Evolutionary conservation across 2,113 vertebrate species (phyloP), one percentile per base, ranked within the genome.

Genomic region (Platycercus adscitus): DNA sequence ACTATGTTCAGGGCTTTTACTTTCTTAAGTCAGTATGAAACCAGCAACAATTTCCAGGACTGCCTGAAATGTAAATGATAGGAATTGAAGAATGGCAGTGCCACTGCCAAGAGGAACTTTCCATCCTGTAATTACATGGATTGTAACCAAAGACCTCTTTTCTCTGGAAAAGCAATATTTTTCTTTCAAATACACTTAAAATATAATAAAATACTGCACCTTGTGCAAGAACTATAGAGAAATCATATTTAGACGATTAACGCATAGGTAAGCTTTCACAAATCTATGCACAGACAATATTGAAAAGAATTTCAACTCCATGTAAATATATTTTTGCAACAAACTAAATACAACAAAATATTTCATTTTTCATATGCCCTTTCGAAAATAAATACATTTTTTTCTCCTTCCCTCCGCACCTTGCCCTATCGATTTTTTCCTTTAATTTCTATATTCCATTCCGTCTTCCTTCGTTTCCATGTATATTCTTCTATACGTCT

Each of bases 21-120:
- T 87, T 92, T 84, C 68, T 84, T 79, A 77, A 96, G 50, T 75
- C 87, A 84, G n/a, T 69, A 91, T n/a, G 70, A 96, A 95, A 87
- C 64, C 25, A 86, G 39, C 33, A 69, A 82, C 75, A 63, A 71
- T 89, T 95, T 91, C 69, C 81, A 95, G 44, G 50, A 93, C 43
- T 2, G 5, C 41, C 43, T 90, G 86, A 96, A 93, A 94, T 91
- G 79, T 88, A 86, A 93, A 83, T 76, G 17, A 82, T 73, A 85
- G 64, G 68, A 91, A 49, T 15, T 86, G 60, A 91, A 94, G 72
- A 90, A 93, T 63, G 17, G 46, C 91, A 89, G 55, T 5, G 2
- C 25, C 16, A 53, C 55, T 43, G 55, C 39, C 81, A 83, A 86
- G 64, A 75, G 71, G 68, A 86, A 81, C 91, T 94, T 88, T 93